Percentiles rank a stretch among this genome's conserved stretches.
Conservation (phyloP, 2,113 vertebrate species). For the Smithornis capensis region DNA sequence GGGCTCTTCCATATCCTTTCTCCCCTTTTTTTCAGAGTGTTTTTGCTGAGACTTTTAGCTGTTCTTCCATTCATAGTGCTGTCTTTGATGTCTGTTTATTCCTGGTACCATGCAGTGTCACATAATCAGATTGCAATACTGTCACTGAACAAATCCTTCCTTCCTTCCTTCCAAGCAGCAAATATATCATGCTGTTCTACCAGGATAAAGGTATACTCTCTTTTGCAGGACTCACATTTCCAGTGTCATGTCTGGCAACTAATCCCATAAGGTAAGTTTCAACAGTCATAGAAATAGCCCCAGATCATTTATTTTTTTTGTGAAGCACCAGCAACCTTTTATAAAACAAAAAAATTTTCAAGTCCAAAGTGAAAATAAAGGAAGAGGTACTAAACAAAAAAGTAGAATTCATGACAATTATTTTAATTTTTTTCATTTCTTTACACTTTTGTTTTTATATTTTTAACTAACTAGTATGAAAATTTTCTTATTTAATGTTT, state of each 20-base stretch:
- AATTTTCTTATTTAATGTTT: not conserved
- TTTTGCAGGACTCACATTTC: not conserved
- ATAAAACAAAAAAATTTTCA: not conserved
- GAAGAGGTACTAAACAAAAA: not conserved
- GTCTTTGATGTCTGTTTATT: constrained; percentile 28
- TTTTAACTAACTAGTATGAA: not conserved
- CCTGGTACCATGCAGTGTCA: not conserved
- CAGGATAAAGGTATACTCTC: not conserved
- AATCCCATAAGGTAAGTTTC: not conserved
- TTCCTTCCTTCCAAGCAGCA: not conserved
- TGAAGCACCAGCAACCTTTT: not conserved
- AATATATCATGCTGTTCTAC: not conserved
- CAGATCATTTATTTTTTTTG: not conserved
- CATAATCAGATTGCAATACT: not conserved
- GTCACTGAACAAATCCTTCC: not conserved
- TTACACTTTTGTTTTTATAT: not conserved
- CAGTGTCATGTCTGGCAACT: not conserved
- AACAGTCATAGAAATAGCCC: not conserved
- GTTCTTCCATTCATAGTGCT: not conserved
- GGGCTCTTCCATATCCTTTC: not conserved
- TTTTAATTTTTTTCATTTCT: not conserved
- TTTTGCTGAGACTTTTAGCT: not conserved
- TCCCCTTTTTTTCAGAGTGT: not conserved
- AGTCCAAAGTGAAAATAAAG: not conserved
- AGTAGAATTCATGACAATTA: not conserved